Conservation (phyloP, 2,888 invertebrate species). For the Thymelicus lineola region DNA sequence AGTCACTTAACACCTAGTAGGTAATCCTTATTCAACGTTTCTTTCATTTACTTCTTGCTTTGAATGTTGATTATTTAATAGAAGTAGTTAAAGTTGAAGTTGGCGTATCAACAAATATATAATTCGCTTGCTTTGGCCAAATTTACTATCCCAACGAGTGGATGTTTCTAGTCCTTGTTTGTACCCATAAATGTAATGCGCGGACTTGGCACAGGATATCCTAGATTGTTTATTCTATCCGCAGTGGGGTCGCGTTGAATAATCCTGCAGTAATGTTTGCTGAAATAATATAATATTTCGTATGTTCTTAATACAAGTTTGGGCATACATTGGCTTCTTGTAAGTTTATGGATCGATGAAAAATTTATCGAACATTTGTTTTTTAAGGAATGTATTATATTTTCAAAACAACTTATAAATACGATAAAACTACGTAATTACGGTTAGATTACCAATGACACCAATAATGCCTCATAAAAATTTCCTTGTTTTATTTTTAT, state of each 20-base stretch:
- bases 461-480: no score
- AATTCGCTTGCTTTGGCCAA: slow-evolving; percentile 16
- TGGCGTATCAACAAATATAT: slow-evolving; percentile 6
- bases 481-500: no score
- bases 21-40: background rate
- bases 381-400: no score
- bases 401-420: no score
- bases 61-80: background rate
- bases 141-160: slow-evolving; percentile 27
- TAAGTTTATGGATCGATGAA: no score
- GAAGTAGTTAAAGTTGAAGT: background rate
- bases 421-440: no score
- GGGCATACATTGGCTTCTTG: background rate
- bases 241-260: slow-evolving; percentile 25
- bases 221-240: slow-evolving; percentile 35
- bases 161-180: slow-evolving; percentile 13
- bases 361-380: no score
- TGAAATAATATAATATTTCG: slow-evolving; percentile 4
- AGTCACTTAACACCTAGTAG: no score
- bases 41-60: background rate
- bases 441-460: no score
- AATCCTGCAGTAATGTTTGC: slow-evolving; percentile 16
- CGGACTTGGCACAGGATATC: slow-evolving; percentile 31
- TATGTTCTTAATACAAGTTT: background rate
- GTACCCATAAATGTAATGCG: slow-evolving; percentile 25